A percentile compares a stretch with the other conserved stretches of the same genome.
Evolutionary conservation across 1,140 invertebrate species (phyloP).

Genomic region (Phymorhynchus buccinoides): DNA sequence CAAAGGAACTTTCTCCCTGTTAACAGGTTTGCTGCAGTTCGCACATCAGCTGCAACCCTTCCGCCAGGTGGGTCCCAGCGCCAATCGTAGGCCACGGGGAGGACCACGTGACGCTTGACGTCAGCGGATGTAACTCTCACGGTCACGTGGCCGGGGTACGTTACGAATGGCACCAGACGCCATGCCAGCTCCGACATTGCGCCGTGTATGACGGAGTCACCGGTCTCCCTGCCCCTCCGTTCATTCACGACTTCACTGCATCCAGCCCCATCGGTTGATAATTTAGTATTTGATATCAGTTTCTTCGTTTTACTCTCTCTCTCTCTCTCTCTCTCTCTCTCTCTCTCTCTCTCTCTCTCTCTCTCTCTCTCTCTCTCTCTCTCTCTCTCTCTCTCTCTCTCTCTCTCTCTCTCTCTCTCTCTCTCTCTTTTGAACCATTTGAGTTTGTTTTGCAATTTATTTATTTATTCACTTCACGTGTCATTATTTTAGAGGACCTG

Average conservation of each 20-base stretch:
- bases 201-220: constrained; percentile 59
- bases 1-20: background rate
- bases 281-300: too few relatives aligned
- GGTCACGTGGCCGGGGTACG: constrained; percentile 56
- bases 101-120: constrained; percentile 49
- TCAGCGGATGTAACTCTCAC: constrained; percentile 34
- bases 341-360: background rate
- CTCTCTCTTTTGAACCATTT: background rate
- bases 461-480: too few relatives aligned
- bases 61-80: constrained; percentile 52
- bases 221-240: constrained; percentile 59
- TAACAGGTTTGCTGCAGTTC: background rate
- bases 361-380: background rate
- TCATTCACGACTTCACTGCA: constrained; percentile 19
- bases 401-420: background rate
- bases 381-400: background rate
- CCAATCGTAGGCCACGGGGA: constrained; percentile 49
- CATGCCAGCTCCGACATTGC: constrained; percentile 62
- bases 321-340: background rate
- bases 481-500: too few relatives aligned
- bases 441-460: too few relatives aligned
- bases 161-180: constrained; percentile 68
- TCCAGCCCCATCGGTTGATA: background rate
- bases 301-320: background rate
- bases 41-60: constrained; percentile 23